These are phyloP conservation scores for Cirrhinus molitorella DNA, from an alignment of 2,797 vertebrate species.

Conservation along the genomic window DNA sequence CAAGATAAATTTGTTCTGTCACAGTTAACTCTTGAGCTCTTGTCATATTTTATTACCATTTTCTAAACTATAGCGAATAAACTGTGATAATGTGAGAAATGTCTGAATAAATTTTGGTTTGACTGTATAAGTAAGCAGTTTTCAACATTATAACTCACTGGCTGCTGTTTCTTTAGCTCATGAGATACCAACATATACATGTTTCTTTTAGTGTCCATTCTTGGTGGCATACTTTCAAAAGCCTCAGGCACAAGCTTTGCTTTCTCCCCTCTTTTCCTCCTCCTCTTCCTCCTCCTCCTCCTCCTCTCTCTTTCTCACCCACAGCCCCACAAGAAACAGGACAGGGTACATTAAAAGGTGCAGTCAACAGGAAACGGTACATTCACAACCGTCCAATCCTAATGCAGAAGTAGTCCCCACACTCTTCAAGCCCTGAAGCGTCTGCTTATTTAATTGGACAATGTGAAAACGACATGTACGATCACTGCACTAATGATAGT, in stretches of 20 bases:
- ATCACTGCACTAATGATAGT: conserved; percentile 4
- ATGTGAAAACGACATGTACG: conserved; percentile 7
- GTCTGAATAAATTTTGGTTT: too few species aligned
- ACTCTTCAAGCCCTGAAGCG: not conserved
- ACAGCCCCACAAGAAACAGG: conserved; percentile 30
- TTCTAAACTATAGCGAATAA: too few species aligned
- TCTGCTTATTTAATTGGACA: conserved; percentile 32
- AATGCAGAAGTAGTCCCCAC: conserved; percentile 15
- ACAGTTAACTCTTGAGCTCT: too few species aligned
- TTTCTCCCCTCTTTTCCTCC: not conserved
- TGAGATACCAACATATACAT: not conserved
- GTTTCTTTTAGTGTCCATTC: conserved; percentile 3
- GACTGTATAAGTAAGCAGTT: not conserved
- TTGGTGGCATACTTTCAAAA: conserved; percentile 33
- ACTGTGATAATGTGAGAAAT: too few species aligned
- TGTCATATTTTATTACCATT: too few species aligned
- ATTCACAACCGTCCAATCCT: conserved; percentile 32
- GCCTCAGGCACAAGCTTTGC: conserved; percentile 22
- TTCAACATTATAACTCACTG: not conserved
- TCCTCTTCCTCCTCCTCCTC: not conserved
- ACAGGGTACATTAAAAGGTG: conserved; percentile 47
- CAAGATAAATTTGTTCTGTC: too few species aligned
- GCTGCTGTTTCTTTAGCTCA: conserved; percentile 12
- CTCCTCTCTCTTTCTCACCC: conserved; percentile 14
- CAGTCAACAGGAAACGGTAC: conserved; percentile 47